Evolutionary conservation across 1,140 invertebrate species (phyloP).

Genomic region (Wiebesia pumilae): DNA sequence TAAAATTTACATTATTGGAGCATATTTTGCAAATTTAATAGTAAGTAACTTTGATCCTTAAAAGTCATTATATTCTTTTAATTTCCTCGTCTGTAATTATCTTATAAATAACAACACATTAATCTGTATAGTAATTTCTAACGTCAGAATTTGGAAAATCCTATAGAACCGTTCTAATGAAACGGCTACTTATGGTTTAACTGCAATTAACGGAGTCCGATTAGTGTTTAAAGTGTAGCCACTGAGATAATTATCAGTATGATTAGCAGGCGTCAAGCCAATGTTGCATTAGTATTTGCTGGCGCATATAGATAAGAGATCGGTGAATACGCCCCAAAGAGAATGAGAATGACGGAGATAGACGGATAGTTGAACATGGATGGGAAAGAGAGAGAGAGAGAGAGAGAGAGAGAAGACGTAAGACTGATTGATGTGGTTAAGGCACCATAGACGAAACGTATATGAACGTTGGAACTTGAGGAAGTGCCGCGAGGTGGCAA

Average conservation of each 20-base stretch:
- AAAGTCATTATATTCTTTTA: too few species aligned
- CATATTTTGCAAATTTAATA: too few species aligned
- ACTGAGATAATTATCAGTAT: conserved; percentile 26
- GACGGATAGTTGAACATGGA: neutral
- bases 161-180: neutral
- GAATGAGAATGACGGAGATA: neutral
- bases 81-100: too few species aligned
- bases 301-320: neutral
- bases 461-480: conserved; percentile 32
- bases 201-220: neutral
- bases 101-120: neutral
- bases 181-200: neutral
- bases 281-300: neutral
- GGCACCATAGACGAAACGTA: neutral
- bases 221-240: conserved; percentile 33
- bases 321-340: neutral
- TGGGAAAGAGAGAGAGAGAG: too few species aligned
- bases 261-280: conserved; percentile 31
- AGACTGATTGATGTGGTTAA: neutral
- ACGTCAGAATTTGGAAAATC: neutral
- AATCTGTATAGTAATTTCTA: neutral
- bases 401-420: too few species aligned
- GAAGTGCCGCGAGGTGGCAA: conserved; percentile 12
- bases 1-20: too few species aligned
- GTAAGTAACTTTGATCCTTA: too few species aligned